Base-by-base conservation (phyloP, 2,888 invertebrate genomes). In the Melieria picta region DNA sequence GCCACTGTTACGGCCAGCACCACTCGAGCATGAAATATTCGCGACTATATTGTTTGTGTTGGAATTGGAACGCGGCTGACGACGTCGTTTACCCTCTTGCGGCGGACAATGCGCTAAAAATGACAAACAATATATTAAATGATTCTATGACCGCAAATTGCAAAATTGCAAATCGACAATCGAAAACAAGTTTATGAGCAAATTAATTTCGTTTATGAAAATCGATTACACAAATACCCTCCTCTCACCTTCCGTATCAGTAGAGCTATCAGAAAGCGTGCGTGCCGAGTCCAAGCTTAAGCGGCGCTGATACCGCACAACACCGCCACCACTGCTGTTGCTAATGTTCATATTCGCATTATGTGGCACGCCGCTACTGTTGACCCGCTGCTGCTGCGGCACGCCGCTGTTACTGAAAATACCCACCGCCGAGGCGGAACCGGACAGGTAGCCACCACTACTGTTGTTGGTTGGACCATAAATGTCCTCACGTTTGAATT, bases 231-330 rank as follows among this genome's bases (percentile, higher is more conserved):
- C 11, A 16, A 16, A 16, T 16, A 16, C 16, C 16, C 16, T 69
- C 16, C 16, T 69, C 75, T 79, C 72, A 86, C 87, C 87, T 78
- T 91, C 91, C 42, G 90, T 83, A 76, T 92, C 92, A 76, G 92
- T 92, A 9, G 92, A 91, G 80, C 90, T 92, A 79, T 93, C 93
- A 0, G 92, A 92, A 61, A 93, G 87, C 73, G 92, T 92, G 48
- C 92, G 87, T 50, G 92, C 92, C 3, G 93, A 93, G 82, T 93
- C 93, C 64, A 93, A 83, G 64, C 93, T 93, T 73, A 93, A 88
- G 57, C 93, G 88, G 72, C 93, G 87, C 79, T 87, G 87, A 78
- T 82, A 79, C 71, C 85, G 79, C 75, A 69, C 62, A 45, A 66
- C 67, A 4, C 69, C 60, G 43, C 72, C 77, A 68, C 65, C 69